Conservation (phyloP, 2,888 invertebrate genomes). For the Heliconius aoede region DNA sequence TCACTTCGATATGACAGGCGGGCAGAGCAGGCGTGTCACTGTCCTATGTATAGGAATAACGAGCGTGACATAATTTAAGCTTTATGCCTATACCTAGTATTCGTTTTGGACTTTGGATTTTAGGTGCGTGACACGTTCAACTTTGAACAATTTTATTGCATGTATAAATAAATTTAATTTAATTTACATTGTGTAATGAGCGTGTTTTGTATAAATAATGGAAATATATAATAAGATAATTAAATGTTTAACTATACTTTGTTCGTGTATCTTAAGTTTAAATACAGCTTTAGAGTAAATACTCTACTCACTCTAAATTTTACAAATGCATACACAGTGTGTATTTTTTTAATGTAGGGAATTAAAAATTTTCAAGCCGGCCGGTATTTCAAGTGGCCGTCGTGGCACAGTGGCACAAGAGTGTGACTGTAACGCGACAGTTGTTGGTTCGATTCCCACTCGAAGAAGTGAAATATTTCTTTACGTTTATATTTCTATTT, state of each 20-base stretch:
- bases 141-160: neutral
- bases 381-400: no score
- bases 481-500: no score
- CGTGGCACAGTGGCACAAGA: no score
- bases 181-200: no score
- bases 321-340: no score
- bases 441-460: no score
- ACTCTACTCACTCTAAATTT: neutral
- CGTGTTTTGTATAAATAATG: neutral
- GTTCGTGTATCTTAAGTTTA: neutral
- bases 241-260: neutral
- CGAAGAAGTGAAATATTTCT: no score
- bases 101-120: constrained; percentile 18
- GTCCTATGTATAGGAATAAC: neutral
- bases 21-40: constrained; percentile 22
- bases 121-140: constrained; percentile 33
- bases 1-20: constrained; percentile 36
- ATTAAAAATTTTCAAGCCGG: no score
- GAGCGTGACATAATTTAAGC: constrained; percentile 32
- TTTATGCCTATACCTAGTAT: constrained; percentile 29
- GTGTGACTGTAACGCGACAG: no score
- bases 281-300: neutral
- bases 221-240: neutral
- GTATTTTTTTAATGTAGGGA: no score
- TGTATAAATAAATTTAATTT: no score